These are phyloP conservation scores for Nycticryphes semicollaris DNA, from an alignment of 2,113 vertebrate genomes.

Conservation along the genomic window DNA sequence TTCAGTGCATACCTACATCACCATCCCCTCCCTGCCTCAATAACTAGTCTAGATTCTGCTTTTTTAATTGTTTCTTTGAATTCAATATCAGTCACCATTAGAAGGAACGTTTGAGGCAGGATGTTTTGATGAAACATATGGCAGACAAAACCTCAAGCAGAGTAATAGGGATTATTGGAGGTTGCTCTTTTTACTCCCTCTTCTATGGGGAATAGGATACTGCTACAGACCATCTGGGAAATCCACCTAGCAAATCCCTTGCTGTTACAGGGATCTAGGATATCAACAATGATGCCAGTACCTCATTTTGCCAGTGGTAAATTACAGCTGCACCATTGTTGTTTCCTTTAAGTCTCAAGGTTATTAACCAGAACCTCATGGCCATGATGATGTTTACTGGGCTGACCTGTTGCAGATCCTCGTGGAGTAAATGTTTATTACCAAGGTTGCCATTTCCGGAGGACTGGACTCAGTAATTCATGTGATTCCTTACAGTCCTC, in stretches of 20 bases:
- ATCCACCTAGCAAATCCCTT: constrained; percentile 32
- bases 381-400: background rate
- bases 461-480: background rate
- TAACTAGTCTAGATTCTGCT: background rate
- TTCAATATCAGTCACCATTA: background rate
- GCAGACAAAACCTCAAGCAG: constrained; percentile 23
- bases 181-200: constrained; percentile 13
- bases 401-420: background rate
- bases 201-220: background rate
- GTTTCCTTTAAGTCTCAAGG: background rate
- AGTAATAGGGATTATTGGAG: constrained; percentile 27
- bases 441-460: background rate
- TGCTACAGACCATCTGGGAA: constrained; percentile 40
- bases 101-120: background rate
- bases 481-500: background rate
- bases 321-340: background rate
- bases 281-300: background rate
- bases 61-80: background rate
- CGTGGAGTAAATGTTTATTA: background rate
- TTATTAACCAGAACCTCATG: background rate
- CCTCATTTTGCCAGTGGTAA: background rate
- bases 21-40: background rate
- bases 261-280: constrained; percentile 9
- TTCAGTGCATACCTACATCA: background rate
- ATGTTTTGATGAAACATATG: constrained; percentile 40